phyloP scores from a whole-genome alignment of 2,113 vertebrate genomes.

The Xerus inauris region DNA sequence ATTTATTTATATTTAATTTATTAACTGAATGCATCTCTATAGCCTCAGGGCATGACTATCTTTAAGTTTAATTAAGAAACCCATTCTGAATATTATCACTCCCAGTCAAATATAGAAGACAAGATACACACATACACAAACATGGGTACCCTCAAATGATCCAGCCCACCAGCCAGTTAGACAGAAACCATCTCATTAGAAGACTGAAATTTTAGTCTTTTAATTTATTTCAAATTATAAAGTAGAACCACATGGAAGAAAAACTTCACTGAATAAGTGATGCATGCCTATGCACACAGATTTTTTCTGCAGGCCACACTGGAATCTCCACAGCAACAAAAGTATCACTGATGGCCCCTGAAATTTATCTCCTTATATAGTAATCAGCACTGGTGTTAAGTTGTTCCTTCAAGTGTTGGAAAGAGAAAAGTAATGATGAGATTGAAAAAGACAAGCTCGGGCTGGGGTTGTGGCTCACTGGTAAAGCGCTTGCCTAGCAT shows the following conservation, averaged over 20 bases:
- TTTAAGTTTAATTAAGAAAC: constrained; percentile 69
- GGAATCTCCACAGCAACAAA: neutral
- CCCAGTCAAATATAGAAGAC: neutral
- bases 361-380: neutral
- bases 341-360: neutral
- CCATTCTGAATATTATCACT: constrained; percentile 38
- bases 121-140: neutral
- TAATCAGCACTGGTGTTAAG: neutral
- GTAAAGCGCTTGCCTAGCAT: too few species aligned
- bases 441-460: neutral
- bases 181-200: constrained; percentile 2
- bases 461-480: too few species aligned
- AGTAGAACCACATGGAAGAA: neutral
- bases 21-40: constrained; percentile 45
- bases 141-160: neutral
- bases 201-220: neutral
- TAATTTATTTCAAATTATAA: constrained; percentile 49
- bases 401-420: neutral
- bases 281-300: neutral
- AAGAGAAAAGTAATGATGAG: neutral
- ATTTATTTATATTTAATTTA: constrained; percentile 68
- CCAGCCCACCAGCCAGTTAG: neutral
- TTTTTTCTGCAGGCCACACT: neutral
- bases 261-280: neutral
- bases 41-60: neutral